Evolutionary conservation across 2,888 invertebrate genomes (phyloP).

Genomic region (Pristionchus maxplancki): DNA sequence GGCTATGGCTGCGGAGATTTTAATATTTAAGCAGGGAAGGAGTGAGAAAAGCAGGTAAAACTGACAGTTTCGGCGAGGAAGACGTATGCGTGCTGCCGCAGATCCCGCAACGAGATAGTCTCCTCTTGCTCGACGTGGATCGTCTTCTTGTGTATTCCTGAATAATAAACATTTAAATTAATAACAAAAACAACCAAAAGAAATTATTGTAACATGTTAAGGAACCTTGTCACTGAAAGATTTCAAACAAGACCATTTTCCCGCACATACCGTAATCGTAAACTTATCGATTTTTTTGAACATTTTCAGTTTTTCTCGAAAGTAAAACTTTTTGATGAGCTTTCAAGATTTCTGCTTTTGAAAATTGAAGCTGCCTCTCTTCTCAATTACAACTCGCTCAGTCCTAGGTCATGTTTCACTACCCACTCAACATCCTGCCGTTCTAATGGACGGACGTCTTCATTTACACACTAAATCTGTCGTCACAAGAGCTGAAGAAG

Average conservation of each 20-base stretch:
- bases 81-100: slow-evolving; percentile 72
- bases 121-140: slow-evolving; percentile 66
- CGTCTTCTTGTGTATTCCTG: slow-evolving; percentile 62
- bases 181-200: neutral
- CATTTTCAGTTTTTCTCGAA: neutral
- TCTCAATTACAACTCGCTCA: neutral
- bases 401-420: neutral
- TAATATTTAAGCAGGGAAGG: neutral
- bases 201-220: too few species aligned
- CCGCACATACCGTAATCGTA: too few species aligned
- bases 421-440: neutral
- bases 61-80: slow-evolving; percentile 72
- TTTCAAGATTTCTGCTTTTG: neutral
- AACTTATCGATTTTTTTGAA: neutral
- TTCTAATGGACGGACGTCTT: neutral
- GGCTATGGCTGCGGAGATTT: neutral
- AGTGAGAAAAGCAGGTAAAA: neutral
- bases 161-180: neutral
- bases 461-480: neutral
- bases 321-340: neutral
- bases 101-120: slow-evolving; percentile 70
- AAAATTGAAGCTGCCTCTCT: neutral
- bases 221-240: too few species aligned
- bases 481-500: neutral
- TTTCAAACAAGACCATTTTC: too few species aligned